Conservation (phyloP, 2,113 vertebrate species). For the Bos taurus region ARS-UCD2.0 NC_037350.1:52045001-52045500, state of each 20-base stretch:
- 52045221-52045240: slow-evolving; percentile 31
- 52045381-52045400: background rate
- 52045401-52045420: background rate
- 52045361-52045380: background rate
- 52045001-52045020: background rate
- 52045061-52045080: background rate
- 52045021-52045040: slow-evolving; percentile 15
- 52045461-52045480: background rate
- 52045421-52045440: background rate
- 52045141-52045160: slow-evolving; percentile 4
- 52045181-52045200: background rate
- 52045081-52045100: background rate
- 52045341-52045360: background rate
- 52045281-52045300: background rate
- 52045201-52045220: background rate
- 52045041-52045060: background rate
- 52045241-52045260: background rate
- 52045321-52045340: background rate
- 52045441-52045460: background rate
- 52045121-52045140: background rate
- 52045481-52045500: background rate
- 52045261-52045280: background rate
- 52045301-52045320: background rate
- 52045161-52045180: slow-evolving; percentile 7
- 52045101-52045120: background rate